phyloP scores from a whole-genome alignment of 2,888 invertebrate genomes.

The Hemicrepidius hirtus region DNA sequence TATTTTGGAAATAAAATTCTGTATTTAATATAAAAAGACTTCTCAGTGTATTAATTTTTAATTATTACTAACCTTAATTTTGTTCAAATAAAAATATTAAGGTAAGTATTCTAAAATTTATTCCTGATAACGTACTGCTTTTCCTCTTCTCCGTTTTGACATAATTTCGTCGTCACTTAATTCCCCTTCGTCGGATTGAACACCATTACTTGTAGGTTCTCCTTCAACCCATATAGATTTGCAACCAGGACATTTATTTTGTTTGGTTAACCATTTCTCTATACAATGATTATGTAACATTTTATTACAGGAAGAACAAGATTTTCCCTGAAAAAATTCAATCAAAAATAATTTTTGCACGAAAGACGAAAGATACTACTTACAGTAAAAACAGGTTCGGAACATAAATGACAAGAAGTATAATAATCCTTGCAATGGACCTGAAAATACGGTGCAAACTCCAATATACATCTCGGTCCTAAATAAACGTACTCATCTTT shows the following conservation, averaged over 20 bases:
- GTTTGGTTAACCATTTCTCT: slow-evolving; percentile 41
- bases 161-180: no score
- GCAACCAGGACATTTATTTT: slow-evolving; percentile 42
- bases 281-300: slow-evolving; percentile 41
- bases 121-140: no score
- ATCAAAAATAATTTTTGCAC: background rate
- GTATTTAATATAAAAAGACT: no score
- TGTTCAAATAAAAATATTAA: no score
- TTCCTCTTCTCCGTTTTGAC: no score
- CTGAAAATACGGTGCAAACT: slow-evolving; percentile 65
- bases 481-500: slow-evolving; percentile 61
- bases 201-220: no score
- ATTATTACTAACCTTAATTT: no score
- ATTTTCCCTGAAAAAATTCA: slow-evolving; percentile 36
- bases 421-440: slow-evolving; percentile 59
- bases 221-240: slow-evolving; percentile 31
- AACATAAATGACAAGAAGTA: slow-evolving; percentile 64
- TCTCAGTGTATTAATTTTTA: no score
- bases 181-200: no score
- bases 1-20: no score
- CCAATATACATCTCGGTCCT: slow-evolving; percentile 64
- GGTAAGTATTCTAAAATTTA: no score
- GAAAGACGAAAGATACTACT: background rate
- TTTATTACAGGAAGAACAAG: slow-evolving; percentile 33
- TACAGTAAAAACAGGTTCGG: slow-evolving; percentile 65